phyloP scores from a whole-genome alignment of 2,888 invertebrate genomes.

The Drosophila hamatofila region DNA sequence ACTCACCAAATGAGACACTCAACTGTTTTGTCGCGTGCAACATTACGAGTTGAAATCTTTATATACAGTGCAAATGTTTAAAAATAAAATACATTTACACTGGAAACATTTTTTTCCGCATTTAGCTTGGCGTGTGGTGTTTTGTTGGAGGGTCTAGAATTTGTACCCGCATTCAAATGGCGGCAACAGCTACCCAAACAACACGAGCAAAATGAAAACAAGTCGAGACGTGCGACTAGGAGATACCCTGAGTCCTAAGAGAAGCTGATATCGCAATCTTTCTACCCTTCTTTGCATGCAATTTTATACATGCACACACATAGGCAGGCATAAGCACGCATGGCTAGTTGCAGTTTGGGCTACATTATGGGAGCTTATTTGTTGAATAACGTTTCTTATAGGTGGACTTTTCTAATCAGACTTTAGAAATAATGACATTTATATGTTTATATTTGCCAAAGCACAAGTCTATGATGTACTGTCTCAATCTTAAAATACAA shows the following conservation, averaged over 20 bases:
- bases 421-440: too few relatives aligned
- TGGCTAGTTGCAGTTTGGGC: too few relatives aligned
- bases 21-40: slow-evolving; percentile 47
- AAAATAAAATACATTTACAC: slow-evolving; percentile 24
- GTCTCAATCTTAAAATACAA: too few relatives aligned
- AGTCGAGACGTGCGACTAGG: neutral
- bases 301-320: too few relatives aligned
- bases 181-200: slow-evolving; percentile 50
- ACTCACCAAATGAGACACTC: slow-evolving; percentile 16
- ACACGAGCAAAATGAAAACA: slow-evolving; percentile 1
- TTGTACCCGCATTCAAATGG: slow-evolving; percentile 49
- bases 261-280: too few relatives aligned
- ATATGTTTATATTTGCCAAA: too few relatives aligned
- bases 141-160: slow-evolving; percentile 21
- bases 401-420: too few relatives aligned
- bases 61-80: slow-evolving; percentile 13
- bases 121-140: neutral
- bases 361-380: too few relatives aligned
- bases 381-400: neutral
- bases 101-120: slow-evolving; percentile 26
- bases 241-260: neutral
- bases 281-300: too few relatives aligned
- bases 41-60: slow-evolving; percentile 16
- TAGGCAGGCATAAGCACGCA: too few relatives aligned
- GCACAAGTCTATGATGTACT: too few relatives aligned